Base-by-base conservation (phyloP, 2,113 vertebrate genomes). In the Enhydra lutris region DNA sequence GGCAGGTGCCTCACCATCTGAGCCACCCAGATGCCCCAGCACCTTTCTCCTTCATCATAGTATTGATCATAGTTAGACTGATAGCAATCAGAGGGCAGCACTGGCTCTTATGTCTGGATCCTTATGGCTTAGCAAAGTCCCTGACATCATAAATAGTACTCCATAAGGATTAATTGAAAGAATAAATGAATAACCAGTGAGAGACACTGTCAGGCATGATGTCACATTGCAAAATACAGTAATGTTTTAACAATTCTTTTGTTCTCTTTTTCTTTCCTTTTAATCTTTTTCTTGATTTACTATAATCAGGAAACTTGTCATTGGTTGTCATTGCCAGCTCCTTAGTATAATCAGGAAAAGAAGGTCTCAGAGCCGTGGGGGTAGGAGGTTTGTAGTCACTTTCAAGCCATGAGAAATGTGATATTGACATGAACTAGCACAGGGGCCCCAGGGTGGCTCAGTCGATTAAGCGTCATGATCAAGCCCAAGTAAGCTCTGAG, bases 111-210 rank as follows among this genome's bases (percentile, higher is more conserved):
- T 18, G 15, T 83, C 42, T 74, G 31, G 7, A 42, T 73, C 4
- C 20, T 57, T 42, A 63, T 3, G 15, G 39, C 12, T 85, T 63
- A 80, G 6, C 55, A 89, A 29, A 11, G n/a, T 83, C 50, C 26
- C 80, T 73, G 15, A 52, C 39, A 94, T 7, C 45, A 89, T 42
- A 36, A 73, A 45, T 42, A 63, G 14, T 13, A n/a, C 34, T 71
- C 34, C 57, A 0, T 8, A 91, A 80, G 67, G 23, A 61, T 79
- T 73, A 34, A n/a, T 36, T 79, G 29, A 94, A 88, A 39, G 61
- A 97, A 81, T 47, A 84, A 93, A 94, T 93, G 45, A 97, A 52
- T 92, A 79, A 84, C 80, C 45, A 89, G 1, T 42, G 52, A 78
- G 15, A 63, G 5, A 94, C 55, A 84, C 9, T 50, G 42, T 50